These are phyloP conservation scores for Coracopsis vasa DNA, from an alignment of 2,113 vertebrate genomes.

Conservation along the genomic window DNA sequence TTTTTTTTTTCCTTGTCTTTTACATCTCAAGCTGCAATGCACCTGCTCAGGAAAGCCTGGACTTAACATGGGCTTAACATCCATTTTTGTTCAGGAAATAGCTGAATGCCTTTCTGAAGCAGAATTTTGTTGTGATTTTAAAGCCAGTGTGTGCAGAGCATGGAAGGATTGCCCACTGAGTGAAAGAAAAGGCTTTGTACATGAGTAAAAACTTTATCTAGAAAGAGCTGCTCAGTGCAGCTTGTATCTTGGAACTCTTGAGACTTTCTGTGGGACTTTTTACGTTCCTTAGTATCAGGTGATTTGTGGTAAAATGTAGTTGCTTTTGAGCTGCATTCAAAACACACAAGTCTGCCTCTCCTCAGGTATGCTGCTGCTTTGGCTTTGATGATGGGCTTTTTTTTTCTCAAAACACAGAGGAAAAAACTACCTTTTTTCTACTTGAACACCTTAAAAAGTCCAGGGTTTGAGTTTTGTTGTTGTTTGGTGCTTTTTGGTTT, in stretches of 20 bases:
- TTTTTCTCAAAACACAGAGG: not conserved
- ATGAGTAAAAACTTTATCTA: not conserved
- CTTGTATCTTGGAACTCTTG: fast-evolving
- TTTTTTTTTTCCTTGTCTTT: not conserved
- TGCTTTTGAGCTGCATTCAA: not conserved
- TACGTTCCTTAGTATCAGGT: not conserved
- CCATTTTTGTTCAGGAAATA: not conserved
- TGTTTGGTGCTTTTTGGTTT: not conserved
- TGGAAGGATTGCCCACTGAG: not conserved
- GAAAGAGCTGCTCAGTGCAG: not conserved
- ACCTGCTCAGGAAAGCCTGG: not conserved
- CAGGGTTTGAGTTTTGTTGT: not conserved
- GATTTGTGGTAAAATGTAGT: not conserved
- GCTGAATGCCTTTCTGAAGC: not conserved
- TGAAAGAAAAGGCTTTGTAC: not conserved
- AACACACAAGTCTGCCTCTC: not conserved
- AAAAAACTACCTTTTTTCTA: not conserved
- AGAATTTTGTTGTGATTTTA: not conserved
- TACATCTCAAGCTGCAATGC: not conserved
- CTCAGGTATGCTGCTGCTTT: not conserved
- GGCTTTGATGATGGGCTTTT: not conserved
- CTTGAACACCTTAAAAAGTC: not conserved
- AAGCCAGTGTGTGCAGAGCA: not conserved
- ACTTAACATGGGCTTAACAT: not conserved
- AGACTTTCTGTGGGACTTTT: not conserved